Evolutionary conservation across 2,888 invertebrate genomes (phyloP), one percentile per base, ranked within the genome.

Genomic region (Agrypnus murinus): DNA sequence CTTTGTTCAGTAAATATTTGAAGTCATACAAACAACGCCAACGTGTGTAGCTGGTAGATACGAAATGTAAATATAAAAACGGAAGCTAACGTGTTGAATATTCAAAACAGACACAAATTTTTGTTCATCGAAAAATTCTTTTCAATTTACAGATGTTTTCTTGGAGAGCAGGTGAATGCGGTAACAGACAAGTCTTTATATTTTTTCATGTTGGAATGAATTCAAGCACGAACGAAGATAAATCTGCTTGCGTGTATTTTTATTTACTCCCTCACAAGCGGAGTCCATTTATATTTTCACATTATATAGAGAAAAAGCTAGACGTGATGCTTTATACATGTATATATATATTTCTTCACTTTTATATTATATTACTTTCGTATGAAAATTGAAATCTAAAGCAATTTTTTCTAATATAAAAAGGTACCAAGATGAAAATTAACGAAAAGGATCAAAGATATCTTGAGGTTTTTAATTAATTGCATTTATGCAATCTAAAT

Each of bases 181-280:
- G 25, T 57, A 40, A 31, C 65, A 57, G 57, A 65, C 57, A 57
- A 59, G 59, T 48, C 58, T 60, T 60, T 66, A 58, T 58, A 58
- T 58, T 58, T 58, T 50, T 66, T 66, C 58, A 40, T 48, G 66
- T 66, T 36, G 58, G 36, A 66, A 59, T 58, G 66, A 66, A 66
- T 50, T 66, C 66, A 66, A 66, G 66, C 66, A 58, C 45, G 58
- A 66, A 66, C 66, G 66, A 50, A 66, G 66, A 66, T 66, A 66
- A 66, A 66, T 66, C 46, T 66, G 46, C 48, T 32, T 17, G 14
- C 58, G 46, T 58, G 46, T 59, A 59, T 66, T 66, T 48, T 66
- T 66, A 66, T 66, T 66, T 66, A 65, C 46, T 58, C 48, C 57
- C 45, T 43, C 46, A 46, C 57, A 65, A 65, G 55, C 55, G 64